Evolutionary conservation across 2,888 invertebrate genomes (phyloP).

Genomic region (Drosophila falleni): DNA sequence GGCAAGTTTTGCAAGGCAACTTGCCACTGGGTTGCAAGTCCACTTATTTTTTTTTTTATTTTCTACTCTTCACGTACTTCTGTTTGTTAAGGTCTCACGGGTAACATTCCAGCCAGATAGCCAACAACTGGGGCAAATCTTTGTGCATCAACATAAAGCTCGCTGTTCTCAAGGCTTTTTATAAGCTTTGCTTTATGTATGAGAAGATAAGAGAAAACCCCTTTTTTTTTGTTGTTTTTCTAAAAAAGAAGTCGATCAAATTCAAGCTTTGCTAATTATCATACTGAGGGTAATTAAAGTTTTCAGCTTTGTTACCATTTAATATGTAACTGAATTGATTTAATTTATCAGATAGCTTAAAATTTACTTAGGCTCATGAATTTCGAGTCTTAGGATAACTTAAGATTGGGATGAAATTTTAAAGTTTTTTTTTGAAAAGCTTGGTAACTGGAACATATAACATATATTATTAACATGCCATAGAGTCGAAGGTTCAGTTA

Average conservation of each 20-base stretch:
- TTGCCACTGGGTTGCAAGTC: constrained; percentile 45
- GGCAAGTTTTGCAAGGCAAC: constrained; percentile 64
- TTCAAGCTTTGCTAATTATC: neutral
- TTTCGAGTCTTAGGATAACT: too few species aligned
- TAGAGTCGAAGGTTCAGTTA: too few species aligned
- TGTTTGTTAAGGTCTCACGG: constrained; percentile 59
- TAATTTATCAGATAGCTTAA: too few species aligned
- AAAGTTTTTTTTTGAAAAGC: too few species aligned
- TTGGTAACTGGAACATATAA: too few species aligned
- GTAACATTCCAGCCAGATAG: constrained; percentile 69
- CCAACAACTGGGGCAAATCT: constrained; percentile 67
- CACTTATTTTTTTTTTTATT: constrained; percentile 22
- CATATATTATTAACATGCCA: too few species aligned
- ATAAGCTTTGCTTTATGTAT: constrained; percentile 28
- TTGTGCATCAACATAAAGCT: constrained; percentile 42
- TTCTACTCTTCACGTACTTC: constrained; percentile 2
- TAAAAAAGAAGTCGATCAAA: neutral
- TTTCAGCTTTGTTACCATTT: too few species aligned
- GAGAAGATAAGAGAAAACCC: neutral
- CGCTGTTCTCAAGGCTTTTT: constrained; percentile 18
- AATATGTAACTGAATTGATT: too few species aligned
- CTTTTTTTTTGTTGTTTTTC: too few species aligned
- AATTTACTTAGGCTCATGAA: too few species aligned
- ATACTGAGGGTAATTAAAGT: neutral
- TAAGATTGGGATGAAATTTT: too few species aligned